Percentiles rank a stretch among this genome's conserved stretches.
Conservation (phyloP, 2,113 vertebrate genomes). For the Pelecanoides urinatrix region DNA sequence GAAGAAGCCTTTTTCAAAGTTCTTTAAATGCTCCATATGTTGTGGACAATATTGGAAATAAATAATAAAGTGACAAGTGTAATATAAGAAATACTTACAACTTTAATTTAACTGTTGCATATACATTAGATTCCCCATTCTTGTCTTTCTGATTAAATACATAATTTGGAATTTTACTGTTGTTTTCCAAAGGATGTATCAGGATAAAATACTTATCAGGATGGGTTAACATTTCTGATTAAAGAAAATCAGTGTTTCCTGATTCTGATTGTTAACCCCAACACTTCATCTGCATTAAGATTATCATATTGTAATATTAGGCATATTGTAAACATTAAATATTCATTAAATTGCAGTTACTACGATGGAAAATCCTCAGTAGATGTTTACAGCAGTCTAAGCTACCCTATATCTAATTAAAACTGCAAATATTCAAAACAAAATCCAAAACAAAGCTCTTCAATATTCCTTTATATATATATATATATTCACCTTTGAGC, state of each 20-base stretch:
- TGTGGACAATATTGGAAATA: not conserved
- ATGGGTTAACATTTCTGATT: not conserved
- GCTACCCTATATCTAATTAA: not conserved
- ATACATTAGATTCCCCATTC: not conserved
- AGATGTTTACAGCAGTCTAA: not conserved
- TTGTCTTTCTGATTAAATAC: not conserved
- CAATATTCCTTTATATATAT: not conserved
- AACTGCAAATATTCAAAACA: not conserved
- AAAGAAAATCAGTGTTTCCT: not conserved
- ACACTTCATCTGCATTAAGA: not conserved
- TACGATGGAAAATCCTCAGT: not conserved
- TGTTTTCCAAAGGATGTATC: not conserved
- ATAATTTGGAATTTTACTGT: not conserved
- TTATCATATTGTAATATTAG: not conserved
- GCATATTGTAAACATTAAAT: not conserved
- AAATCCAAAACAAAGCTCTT: not conserved
- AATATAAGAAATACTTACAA: not conserved
- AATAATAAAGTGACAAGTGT: not conserved
- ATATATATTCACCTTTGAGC: not conserved
- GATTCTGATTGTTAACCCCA: not conserved
- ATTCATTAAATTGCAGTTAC: not conserved
- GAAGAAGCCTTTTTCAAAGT: not conserved
- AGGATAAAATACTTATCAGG: not conserved
- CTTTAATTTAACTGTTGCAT: not conserved
- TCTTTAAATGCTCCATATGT: not conserved